Base-by-base conservation (phyloP, 2,888 invertebrate genomes). In the Chalcis sispes region DNA sequence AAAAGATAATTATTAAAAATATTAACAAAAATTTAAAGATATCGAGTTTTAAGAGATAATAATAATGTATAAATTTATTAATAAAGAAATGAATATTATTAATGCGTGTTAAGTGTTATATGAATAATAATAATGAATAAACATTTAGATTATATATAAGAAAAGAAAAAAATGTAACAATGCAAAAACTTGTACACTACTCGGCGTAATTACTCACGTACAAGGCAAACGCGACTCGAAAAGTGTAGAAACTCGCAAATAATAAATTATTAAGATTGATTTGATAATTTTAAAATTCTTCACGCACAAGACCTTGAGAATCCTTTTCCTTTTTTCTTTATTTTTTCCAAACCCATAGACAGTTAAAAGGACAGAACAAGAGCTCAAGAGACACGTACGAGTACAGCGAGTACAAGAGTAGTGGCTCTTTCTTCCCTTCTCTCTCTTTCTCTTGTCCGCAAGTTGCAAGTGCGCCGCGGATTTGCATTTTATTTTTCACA, bases 401-500 rank as follows among this genome's bases (percentile, higher is more conserved):
- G n/a, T n/a, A n/a, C n/a, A n/a, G n/a, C n/a, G n/a, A n/a, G n/a
- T n/a, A n/a, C n/a, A n/a, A n/a, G n/a, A n/a, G n/a, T n/a, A n/a
- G n/a, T n/a, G n/a, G n/a, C n/a, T n/a, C n/a, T n/a, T n/a, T n/a
- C n/a, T n/a, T n/a, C n/a, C n/a, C n/a, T n/a, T n/a, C n/a, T 8
- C 32, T 32, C 5, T 8, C 3, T 5, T 32, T 32, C 40, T 23
- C 29, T 54, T 23, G 18, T 20, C 36, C 27, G 18, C 48, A 18
- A 25, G 23, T n/a, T 18, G n/a, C 40, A 23, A 36, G 58, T 69
- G 64, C 70, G 69, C 7, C 27, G n/a, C 40, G n/a, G 36, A 64
- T 69, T 70, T 75, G 69, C 69, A 75, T 75, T 75, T 70, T 70
- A 70, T 73, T 73, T 56, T 64, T 72, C 61, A 18, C 42, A 32